Conservation (phyloP, 1,140 invertebrate genomes). For the Nilaparvata lugens region DNA sequence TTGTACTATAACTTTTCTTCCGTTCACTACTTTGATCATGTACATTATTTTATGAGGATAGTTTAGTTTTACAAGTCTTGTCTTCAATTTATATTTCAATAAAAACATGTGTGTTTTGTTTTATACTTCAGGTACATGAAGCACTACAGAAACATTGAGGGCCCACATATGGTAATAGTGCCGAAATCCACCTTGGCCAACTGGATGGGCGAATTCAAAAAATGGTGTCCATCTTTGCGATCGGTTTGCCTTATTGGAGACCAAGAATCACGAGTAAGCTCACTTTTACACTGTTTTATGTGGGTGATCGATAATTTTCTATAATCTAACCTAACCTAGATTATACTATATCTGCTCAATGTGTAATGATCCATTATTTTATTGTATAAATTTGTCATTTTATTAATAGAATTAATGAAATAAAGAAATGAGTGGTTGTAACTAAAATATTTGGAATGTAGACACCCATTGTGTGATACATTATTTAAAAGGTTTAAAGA, state of each 20-base stretch:
- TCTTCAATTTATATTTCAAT: neutral
- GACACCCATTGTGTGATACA: no score
- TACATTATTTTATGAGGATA: neutral
- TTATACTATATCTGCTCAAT: no score
- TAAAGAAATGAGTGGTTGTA: no score
- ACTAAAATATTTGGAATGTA: no score
- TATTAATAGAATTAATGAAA: no score
- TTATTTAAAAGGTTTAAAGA: no score
- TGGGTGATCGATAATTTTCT: no score
- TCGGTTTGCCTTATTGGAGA: conserved; percentile 96
- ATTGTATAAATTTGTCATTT: no score
- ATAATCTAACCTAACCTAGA: no score
- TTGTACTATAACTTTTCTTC: neutral
- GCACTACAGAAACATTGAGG: conserved; percentile 87
- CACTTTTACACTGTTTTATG: no score
- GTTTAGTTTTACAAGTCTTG: neutral
- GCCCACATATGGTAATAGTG: conserved; percentile 98
- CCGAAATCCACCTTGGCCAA: conserved; percentile 98
- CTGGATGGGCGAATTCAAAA: conserved; percentile 97
- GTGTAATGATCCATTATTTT: no score
- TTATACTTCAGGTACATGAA: conserved; percentile 91
- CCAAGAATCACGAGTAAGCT: conserved; percentile 74
- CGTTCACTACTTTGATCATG: no score
- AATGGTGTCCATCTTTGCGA: conserved; percentile 90
- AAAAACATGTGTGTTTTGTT: neutral